A percentile compares a stretch with the other conserved stretches of the same genome.
Conservation (phyloP, 2,888 invertebrate genomes). For the Tenodera sinensis region DNA sequence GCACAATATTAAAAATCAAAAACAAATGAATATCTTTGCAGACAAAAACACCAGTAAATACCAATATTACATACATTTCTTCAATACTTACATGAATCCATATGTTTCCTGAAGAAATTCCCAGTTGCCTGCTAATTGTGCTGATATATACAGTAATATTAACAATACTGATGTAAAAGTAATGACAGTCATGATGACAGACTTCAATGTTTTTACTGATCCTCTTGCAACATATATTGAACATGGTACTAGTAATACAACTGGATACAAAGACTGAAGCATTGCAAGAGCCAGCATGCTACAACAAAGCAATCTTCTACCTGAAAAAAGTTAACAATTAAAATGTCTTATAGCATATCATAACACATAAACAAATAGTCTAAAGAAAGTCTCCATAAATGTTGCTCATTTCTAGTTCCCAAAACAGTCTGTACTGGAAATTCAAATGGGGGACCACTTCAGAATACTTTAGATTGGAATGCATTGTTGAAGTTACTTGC, state of each 20-base stretch:
- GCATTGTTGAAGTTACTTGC: no score
- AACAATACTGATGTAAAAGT: conserved; percentile 54
- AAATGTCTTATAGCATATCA: no score
- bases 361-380: no score
- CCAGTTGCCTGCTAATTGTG: conserved; percentile 57
- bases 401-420: no score
- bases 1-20: no score
- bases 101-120: conserved; percentile 61
- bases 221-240: conserved; percentile 60
- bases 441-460: no score
- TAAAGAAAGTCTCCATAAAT: no score
- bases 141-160: conserved; percentile 58
- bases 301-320: conserved; percentile 58
- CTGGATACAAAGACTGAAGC: conserved; percentile 79
- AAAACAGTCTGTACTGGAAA: no score
- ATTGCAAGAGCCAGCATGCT: conserved; percentile 71
- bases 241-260: conserved; percentile 78
- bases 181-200: conserved; percentile 50
- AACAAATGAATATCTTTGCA: no score
- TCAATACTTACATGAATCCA: conserved; percentile 71
- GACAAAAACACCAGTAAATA: no score
- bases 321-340: conserved; percentile 38
- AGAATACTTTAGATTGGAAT: no score
- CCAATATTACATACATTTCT: not conserved
- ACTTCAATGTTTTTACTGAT: conserved; percentile 45